Conservation (phyloP, 2,888 invertebrate species). For the Polydesmus complanatus region DNA sequence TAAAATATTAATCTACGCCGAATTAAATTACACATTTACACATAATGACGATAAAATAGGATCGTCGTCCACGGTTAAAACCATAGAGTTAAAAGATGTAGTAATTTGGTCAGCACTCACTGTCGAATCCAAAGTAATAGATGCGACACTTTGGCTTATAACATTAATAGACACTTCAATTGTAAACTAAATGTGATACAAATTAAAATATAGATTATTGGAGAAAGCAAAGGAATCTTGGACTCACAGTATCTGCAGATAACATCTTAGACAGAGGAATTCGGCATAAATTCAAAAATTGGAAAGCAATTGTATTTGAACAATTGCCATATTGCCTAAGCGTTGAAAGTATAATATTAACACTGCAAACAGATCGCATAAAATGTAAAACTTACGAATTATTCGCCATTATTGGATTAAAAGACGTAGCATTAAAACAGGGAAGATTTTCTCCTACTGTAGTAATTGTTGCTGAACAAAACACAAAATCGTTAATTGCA, state of each 20-base stretch:
- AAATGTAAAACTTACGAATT: background rate
- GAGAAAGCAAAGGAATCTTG: background rate
- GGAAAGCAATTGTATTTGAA: slow-evolving; percentile 1
- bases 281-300: background rate
- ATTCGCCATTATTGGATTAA: background rate
- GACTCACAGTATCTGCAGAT: background rate
- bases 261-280: background rate
- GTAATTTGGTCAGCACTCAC: too few species aligned
- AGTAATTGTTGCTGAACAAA: slow-evolving; percentile 11
- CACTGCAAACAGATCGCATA: too few species aligned
- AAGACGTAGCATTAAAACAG: slow-evolving; percentile 8
- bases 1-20: background rate
- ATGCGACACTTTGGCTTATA: background rate
- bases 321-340: background rate
- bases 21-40: background rate
- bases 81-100: too few species aligned
- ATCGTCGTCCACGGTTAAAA: background rate
- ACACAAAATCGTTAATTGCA: slow-evolving; percentile 3
- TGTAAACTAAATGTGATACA: slow-evolving; percentile 3
- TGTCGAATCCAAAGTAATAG: too few species aligned
- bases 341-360: too few species aligned
- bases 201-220: background rate
- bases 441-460: slow-evolving; percentile 9
- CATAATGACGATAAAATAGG: background rate
- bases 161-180: slow-evolving; percentile 3